A percentile compares a stretch with the other conserved stretches of the same genome.
Conservation (phyloP, 2,888 invertebrate species). For the Spodoptera littoralis region DNA sequence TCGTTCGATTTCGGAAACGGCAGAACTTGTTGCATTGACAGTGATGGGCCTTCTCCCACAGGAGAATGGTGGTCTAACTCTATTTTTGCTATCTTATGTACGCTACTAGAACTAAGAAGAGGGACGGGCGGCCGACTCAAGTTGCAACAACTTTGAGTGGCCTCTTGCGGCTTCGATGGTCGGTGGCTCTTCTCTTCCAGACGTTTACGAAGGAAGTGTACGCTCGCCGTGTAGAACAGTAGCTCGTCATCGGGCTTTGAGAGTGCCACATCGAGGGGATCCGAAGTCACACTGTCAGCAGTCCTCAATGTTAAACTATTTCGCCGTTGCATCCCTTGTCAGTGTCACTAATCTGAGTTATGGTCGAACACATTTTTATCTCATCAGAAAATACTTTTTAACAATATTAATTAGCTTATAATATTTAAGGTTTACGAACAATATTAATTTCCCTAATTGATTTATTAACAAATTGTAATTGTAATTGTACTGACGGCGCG, state of each 20-base stretch:
- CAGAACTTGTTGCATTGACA: slow-evolving; percentile 80
- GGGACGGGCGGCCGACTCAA: slow-evolving; percentile 44
- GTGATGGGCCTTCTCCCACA: slow-evolving; percentile 49
- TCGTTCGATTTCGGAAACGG: slow-evolving; percentile 79
- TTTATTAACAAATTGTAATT: slow-evolving; percentile 31
- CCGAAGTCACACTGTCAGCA: slow-evolving; percentile 49
- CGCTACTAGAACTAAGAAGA: slow-evolving; percentile 9
- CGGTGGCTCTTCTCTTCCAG: slow-evolving; percentile 71
- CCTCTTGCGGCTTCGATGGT: slow-evolving; percentile 42
- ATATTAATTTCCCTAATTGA: slow-evolving; percentile 44
- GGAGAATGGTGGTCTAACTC: slow-evolving; percentile 15
- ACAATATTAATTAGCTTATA: slow-evolving; percentile 29
- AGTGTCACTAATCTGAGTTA: slow-evolving; percentile 44
- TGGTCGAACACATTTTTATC: slow-evolving; percentile 64
- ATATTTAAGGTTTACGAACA: slow-evolving; percentile 41
- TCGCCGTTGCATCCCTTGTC: slow-evolving; percentile 71
- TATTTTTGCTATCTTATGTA: slow-evolving; percentile 33
- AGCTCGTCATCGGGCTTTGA: slow-evolving; percentile 70
- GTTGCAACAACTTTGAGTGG: slow-evolving; percentile 72
- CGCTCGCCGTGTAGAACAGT: slow-evolving; percentile 79
- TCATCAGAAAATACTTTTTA: slow-evolving; percentile 45
- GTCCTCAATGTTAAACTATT: slow-evolving; percentile 45
- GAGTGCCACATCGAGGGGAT: slow-evolving; percentile 55
- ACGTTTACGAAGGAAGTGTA: slow-evolving; percentile 77
- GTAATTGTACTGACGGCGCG: slow-evolving; percentile 29